phyloP scores from a whole-genome alignment of 2,797 vertebrate genomes.

The Pantherophis vulpinus region DNA sequence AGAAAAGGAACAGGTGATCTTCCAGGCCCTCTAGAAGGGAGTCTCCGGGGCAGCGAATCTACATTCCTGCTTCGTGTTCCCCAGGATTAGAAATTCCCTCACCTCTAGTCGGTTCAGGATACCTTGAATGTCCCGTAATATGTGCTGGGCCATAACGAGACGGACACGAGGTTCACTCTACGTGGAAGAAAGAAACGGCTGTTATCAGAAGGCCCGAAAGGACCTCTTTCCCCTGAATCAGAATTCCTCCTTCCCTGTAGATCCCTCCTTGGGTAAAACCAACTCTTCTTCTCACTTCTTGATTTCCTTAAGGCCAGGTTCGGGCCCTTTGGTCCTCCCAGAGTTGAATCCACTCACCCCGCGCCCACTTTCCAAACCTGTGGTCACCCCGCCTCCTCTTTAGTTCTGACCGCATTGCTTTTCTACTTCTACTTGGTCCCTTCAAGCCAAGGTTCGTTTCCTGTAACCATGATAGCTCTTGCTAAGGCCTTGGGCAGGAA shows the following conservation, averaged over 20 bases:
- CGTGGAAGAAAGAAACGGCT: constrained; percentile 16
- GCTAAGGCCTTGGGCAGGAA: neutral
- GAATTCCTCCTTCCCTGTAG: neutral
- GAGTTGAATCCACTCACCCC: neutral
- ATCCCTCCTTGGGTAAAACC: neutral
- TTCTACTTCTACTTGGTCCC: neutral
- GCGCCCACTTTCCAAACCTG: too few species aligned
- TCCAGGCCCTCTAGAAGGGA: neutral
- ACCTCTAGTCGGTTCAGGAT: constrained; percentile 87
- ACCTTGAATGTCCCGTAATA: constrained; percentile 84
- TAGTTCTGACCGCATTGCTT: too few species aligned
- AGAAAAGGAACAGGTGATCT: neutral
- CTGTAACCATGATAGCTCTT: too few species aligned
- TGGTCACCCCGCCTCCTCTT: neutral
- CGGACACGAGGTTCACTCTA: constrained; percentile 88
- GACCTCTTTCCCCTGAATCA: neutral
- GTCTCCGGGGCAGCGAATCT: neutral
- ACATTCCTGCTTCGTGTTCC: accelerated
- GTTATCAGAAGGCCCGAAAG: neutral
- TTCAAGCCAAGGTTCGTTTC: too few species aligned
- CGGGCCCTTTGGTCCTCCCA: too few species aligned
- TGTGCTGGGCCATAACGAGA: constrained; percentile 86
- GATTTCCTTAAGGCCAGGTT: neutral
- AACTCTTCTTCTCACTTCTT: too few species aligned
- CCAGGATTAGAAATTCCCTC: constrained; percentile 13